Evolutionary conservation across 2,888 invertebrate genomes (phyloP), one percentile per base, ranked within the genome.

Genomic region (Chamaedrilus cognettii): DNA sequence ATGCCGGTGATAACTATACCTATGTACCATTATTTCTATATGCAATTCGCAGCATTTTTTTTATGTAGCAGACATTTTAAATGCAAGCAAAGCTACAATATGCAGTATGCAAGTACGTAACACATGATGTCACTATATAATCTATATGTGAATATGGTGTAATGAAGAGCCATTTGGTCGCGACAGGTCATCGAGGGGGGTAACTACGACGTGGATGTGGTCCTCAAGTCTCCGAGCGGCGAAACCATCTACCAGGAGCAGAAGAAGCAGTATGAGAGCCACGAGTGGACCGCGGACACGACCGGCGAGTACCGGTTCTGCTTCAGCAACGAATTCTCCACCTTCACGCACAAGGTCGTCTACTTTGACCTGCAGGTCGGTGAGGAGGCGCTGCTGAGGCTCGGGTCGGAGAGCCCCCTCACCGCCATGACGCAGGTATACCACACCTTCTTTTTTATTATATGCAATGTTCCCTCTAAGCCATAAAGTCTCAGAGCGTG

Each of bases 271-370:
- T 98, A 95, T 85, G 98, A 99, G 84, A 94, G 93, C 33, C 91
- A 94, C 84, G 90, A 90, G 64, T 83, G 82, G 82, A 82, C 77
- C 1, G 72, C 82, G 1, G 79, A 79, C 19, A 66, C 71, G 51
- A 75, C 73, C 2, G 83, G 83, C 19, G 75, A 80, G 32, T 77
- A 78, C 75, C 77, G 77, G 58, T 82, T 83, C 77, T 83, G 99
- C 85, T 99, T 99, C 85, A 96, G 96, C 83, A 99, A 99, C 86
- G 96, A 99, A 84, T 99, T 99, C 84, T 98, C 98, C 60, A 97
- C 98, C 64, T 97, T 98, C 85, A 94, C 96, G 11, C 98, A 99
- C 83, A 99, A 99, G 85, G 88, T 97, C 73, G 94, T 99, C 32
- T 99, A 98, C 84, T 94, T 99, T 90, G 97, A 97, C 84, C 91